These are phyloP conservation scores for Dicycla oo DNA, from an alignment of 2,888 invertebrate species.

Conservation along the genomic window DNA sequence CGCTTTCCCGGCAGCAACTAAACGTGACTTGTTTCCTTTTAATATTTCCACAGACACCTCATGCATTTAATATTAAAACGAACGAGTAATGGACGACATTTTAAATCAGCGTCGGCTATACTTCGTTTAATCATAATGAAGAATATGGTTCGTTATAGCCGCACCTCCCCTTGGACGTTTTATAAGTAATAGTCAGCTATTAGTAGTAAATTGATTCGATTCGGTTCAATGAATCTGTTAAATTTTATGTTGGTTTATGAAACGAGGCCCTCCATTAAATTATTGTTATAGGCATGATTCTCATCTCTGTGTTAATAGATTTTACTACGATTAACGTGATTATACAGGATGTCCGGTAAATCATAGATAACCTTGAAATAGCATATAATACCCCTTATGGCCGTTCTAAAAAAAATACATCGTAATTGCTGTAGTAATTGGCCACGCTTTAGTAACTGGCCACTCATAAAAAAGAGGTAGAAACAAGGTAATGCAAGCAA, in stretches of 20 bases:
- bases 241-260: slow-evolving; percentile 15
- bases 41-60: slow-evolving; percentile 53
- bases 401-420: no score
- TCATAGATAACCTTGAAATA: no score
- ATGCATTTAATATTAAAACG: slow-evolving; percentile 68
- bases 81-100: slow-evolving; percentile 64
- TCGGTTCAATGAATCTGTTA: slow-evolving; percentile 18
- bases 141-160: slow-evolving; percentile 71
- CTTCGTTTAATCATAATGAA: slow-evolving; percentile 77
- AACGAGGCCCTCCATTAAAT: neutral
- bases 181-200: slow-evolving; percentile 51
- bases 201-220: slow-evolving; percentile 40
- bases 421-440: no score
- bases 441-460: no score
- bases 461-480: no score
- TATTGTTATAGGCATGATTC: neutral
- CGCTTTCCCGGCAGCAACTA: slow-evolving; percentile 42
- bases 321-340: neutral
- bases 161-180: slow-evolving; percentile 50
- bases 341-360: no score
- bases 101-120: slow-evolving; percentile 69
- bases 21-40: slow-evolving; percentile 59
- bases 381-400: no score
- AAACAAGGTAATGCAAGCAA: no score
- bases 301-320: neutral